phyloP scores from a whole-genome alignment of 2,797 vertebrate genomes.

The Brotula barbata region DNA sequence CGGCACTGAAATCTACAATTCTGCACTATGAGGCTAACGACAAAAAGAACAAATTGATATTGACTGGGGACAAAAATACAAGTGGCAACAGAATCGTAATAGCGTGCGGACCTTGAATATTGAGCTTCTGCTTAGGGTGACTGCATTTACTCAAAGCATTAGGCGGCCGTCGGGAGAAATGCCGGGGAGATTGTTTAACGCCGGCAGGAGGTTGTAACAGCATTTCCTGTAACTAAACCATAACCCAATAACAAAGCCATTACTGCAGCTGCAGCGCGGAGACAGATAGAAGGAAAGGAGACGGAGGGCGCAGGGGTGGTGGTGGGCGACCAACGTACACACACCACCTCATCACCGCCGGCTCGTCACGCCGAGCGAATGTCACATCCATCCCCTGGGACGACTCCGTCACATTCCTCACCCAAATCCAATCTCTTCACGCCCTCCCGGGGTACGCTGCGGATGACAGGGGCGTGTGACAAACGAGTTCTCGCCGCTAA shows the following conservation, averaged over 20 bases:
- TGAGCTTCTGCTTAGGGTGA: constrained; percentile 58
- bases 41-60: constrained; percentile 46
- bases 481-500: constrained; percentile 70
- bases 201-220: constrained; percentile 64
- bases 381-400: constrained; percentile 72
- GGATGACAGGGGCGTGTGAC: constrained; percentile 72
- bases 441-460: constrained; percentile 70
- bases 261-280: constrained; percentile 59
- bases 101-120: constrained; percentile 56
- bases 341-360: constrained; percentile 69
- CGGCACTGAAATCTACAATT: constrained; percentile 11
- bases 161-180: constrained; percentile 56
- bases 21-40: constrained; percentile 35
- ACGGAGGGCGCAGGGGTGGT: constrained; percentile 41
- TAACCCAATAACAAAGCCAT: constrained; percentile 74
- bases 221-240: constrained; percentile 71
- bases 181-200: constrained; percentile 61
- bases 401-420: constrained; percentile 72
- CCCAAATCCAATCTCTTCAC: constrained; percentile 77
- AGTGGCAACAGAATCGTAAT: constrained; percentile 34
- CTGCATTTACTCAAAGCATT: constrained; percentile 68
- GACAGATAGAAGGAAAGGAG: constrained; percentile 50
- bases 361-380: constrained; percentile 68
- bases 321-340: constrained; percentile 56
- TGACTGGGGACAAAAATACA: constrained; percentile 26